Evolutionary conservation across 2,888 invertebrate genomes (phyloP).

Genomic region (Luperina testacea): DNA sequence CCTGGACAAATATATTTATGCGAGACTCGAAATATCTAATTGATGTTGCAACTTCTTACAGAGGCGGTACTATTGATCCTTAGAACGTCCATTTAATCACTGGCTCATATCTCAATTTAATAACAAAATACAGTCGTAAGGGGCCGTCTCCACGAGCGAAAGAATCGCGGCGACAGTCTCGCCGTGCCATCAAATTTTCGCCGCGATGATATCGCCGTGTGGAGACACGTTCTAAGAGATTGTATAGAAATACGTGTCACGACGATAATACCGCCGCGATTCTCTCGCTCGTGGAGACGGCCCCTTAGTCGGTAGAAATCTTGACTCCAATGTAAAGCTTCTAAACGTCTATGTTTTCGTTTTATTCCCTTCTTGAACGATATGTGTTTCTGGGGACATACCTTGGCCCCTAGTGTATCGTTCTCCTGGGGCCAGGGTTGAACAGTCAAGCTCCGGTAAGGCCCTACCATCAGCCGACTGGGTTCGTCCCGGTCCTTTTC

Average conservation of each 20-base stretch:
- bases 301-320: neutral
- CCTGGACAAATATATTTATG: neutral
- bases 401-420: neutral
- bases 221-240: no score
- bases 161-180: no score
- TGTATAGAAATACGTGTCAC: no score
- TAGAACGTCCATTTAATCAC: neutral
- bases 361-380: neutral
- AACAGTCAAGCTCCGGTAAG: neutral
- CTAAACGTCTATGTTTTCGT: neutral
- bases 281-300: no score
- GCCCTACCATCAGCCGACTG: neutral
- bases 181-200: no score
- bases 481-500: no score
- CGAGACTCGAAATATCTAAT: neutral
- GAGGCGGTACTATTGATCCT: no score
- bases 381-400: neutral
- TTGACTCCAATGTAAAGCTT: neutral
- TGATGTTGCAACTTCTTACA: neutral
- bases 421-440: neutral
- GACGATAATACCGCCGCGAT: no score
- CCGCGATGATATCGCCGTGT: no score
- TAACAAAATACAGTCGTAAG: neutral
- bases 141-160: no score
- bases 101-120: neutral